Base-by-base conservation (phyloP, 2,113 vertebrate species). In the Columba janthina region DNA sequence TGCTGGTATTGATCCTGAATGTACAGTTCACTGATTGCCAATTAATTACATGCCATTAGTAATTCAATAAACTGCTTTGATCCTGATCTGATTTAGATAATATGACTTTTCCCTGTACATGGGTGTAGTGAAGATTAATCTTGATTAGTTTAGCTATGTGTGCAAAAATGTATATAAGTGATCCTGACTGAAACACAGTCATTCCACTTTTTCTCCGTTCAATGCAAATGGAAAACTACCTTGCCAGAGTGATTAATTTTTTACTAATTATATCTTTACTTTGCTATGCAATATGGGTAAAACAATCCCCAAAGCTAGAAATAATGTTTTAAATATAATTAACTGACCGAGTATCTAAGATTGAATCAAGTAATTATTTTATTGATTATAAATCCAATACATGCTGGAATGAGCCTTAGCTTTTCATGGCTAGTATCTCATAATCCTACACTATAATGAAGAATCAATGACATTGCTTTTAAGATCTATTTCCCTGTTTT, bases 311-410 rank as follows among this genome's bases (percentile, higher is more conserved):
- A 21, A 93, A 94, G 89, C 25, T 70, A 96, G 70, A 92, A 92
- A 93, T 87, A 46, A 15, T 84, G 82, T 77, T 46, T 5, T 0
- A 54, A 93, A 93, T 88, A 76, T 71, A 93, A 95, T 90, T 94
- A 95, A 94, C 93, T 94, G 80, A 93, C 53, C 57, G 48, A 84
- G 44, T 72, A 84, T 65, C 48, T 79, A 92, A 82, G 77, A 85
- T 62, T 91, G 73, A 92, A 92, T 92, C 58, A 90, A 93, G 80
- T 85, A 93, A 96, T 96, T 96, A 91, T 96, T 96, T 96, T 90
- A 95, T 95, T 95, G 93, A 96, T 90, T 94, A 76, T 72, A 91
- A 95, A 87, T 93, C 34, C 89, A 96, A 86, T 83, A 80, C 79
- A 85, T 70, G 60, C 74, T 87, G 46, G 90, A 95, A 97, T 62